Base-by-base conservation (phyloP, 2,797 vertebrate species). In the Thalassophryne amazonica region DNA sequence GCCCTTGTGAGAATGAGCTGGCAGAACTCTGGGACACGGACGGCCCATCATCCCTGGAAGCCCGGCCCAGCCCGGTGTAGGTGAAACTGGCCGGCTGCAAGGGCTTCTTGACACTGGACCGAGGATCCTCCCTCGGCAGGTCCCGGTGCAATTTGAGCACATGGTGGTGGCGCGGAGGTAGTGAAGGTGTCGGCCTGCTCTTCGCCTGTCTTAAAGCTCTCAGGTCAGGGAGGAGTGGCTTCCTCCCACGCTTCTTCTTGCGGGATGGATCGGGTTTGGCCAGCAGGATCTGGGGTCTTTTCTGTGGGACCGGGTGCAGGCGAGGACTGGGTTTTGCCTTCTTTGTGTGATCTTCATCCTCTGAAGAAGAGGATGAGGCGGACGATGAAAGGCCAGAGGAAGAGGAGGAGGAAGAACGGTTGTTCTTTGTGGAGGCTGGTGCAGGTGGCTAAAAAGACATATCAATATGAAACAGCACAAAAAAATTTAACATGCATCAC, bases 221-320 rank as follows among this genome's bases (percentile, higher is more conserved):
- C 69, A 95, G 88, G 61, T 97, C 94, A 0, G 93, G 93, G 17
- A 88, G 92, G 15, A 96, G 82, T 1, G 93, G 93, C 69, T 95
- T 95, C 28, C 94, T 88, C 4, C 94, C 94, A 0, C 94, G 91
- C 66, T 95, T 96, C 83, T 94, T 95, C 49, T 71, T 74, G 3
- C 76, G 86, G 10, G 91, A 68, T 15, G 89, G 38, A 1, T 95
- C 94, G 0, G 93, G 89, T 55, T 93, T 93, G 5, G 93, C 91
- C 54, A 95, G 81, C 58, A 94, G 46, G 50, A 94, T 92, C 86
- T 94, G 95, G 7, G 94, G 93, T 63, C 95, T 92, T 87, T 95
- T 96, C 84, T 94, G 94, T 0, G 94, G 94, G 18, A 89, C 89
- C 0, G 93, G 92, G 56, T 90, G 92, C 1, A 88, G 58, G 1